Percentiles rank a stretch among this genome's conserved stretches.
These are phyloP conservation scores for Bradysia coprophila DNA, from an alignment of 1,140 invertebrate genomes.

Conservation along the genomic window DNA sequence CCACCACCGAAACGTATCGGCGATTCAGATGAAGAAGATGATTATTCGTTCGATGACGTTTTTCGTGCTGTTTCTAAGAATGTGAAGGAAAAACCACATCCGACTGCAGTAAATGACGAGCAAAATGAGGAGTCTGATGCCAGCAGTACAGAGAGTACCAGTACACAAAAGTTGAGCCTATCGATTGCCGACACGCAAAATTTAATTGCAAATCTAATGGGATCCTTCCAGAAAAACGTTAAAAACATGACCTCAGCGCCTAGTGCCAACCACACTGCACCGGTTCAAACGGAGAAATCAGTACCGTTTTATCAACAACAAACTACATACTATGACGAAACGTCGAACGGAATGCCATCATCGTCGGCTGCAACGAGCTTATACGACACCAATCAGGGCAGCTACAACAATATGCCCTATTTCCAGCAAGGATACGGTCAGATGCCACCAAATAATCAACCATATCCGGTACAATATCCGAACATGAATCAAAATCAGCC, in stretches of 20 bases:
- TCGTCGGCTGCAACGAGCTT: no score
- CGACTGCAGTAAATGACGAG: slow-evolving; percentile 9
- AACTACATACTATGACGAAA: neutral
- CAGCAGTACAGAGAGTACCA: slow-evolving; percentile 13
- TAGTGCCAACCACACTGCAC: no score
- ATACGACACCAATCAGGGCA: neutral
- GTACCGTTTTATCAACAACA: neutral
- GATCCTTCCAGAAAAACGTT: slow-evolving; percentile 27
- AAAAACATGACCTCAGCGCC: neutral
- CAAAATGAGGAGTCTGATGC: slow-evolving; percentile 11
- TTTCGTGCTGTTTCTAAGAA: slow-evolving; percentile 41
- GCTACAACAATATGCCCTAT: neutral
- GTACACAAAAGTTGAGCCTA: slow-evolving; percentile 24
- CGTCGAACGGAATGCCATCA: neutral
- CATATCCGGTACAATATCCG: neutral
- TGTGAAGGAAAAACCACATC: slow-evolving; percentile 27
- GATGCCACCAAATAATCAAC: neutral
- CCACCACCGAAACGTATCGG: slow-evolving; percentile 11
- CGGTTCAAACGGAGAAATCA: neutral
- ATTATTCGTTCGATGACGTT: slow-evolving; percentile 47
- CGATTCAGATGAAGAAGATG: slow-evolving; percentile 41
- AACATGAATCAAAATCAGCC: neutral
- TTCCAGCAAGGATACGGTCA: neutral
- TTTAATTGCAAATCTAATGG: slow-evolving; percentile 42
- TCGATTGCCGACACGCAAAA: slow-evolving; percentile 36